A percentile compares a stretch with the other conserved stretches of the same genome.
phyloP scores from a whole-genome alignment of 1,140 invertebrate species.

The Nasonia longicornis region DNA sequence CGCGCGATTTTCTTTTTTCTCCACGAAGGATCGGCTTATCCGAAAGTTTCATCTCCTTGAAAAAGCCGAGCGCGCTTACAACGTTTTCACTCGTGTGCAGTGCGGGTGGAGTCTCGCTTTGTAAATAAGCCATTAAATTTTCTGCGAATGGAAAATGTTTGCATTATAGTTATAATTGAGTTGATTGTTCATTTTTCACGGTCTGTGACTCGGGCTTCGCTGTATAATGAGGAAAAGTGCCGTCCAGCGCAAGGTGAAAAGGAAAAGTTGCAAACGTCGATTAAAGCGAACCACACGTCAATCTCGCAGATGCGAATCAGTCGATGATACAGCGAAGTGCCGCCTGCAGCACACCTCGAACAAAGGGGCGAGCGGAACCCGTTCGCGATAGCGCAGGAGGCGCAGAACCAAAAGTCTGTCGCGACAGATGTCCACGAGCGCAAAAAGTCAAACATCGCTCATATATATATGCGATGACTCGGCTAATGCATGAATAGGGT shows the following conservation, averaged over 20 bases:
- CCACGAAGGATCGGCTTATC: slow-evolving; percentile 26
- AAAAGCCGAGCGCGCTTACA: background rate
- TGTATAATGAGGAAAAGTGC: background rate
- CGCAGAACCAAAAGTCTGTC: slow-evolving; percentile 5
- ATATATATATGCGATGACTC: background rate
- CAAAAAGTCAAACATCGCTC: background rate
- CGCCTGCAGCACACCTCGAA: too few species aligned
- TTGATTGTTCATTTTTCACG: background rate
- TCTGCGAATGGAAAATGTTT: too few species aligned
- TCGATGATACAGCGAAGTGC: background rate
- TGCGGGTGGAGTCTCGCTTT: background rate
- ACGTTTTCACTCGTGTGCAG: background rate
- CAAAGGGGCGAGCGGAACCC: background rate
- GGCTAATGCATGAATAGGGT: background rate
- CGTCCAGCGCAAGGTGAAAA: too few species aligned
- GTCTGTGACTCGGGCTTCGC: background rate
- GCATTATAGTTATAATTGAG: background rate
- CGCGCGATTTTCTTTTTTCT: background rate
- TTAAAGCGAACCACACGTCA: too few species aligned
- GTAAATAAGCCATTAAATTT: background rate
- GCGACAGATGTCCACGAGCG: slow-evolving; percentile 12
- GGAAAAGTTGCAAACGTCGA: too few species aligned
- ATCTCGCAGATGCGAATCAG: background rate
- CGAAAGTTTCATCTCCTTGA: slow-evolving; percentile 21
- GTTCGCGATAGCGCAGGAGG: background rate